A percentile compares a stretch with the other conserved stretches of the same genome.
Conservation (phyloP, 2,888 invertebrate species). For the Scrobipalpa costella region DNA sequence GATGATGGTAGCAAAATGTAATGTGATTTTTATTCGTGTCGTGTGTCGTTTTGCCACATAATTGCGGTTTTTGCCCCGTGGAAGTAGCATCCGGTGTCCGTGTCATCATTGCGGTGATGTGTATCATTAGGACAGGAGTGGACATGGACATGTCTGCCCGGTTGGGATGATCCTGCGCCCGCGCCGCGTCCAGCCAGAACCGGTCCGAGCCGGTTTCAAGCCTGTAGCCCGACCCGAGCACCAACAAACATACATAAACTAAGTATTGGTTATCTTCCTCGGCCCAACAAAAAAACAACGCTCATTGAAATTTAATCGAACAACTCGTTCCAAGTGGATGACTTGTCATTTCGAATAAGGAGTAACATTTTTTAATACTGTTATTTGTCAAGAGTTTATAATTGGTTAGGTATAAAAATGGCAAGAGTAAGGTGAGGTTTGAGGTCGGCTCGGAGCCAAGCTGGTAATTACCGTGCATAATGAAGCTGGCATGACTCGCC, state of each 20-base stretch:
- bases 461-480: slow-evolving; percentile 1
- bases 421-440: slow-evolving; percentile 8
- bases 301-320: slow-evolving; percentile 8
- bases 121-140: slow-evolving; percentile 4
- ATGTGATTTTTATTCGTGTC: not conserved
- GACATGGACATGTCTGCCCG: no score
- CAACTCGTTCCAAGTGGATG: slow-evolving; percentile 8
- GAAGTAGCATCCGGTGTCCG: slow-evolving; percentile 10
- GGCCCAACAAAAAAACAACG: not conserved
- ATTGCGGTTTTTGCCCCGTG: slow-evolving; percentile 1
- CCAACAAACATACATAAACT: slow-evolving; percentile 6
- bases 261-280: slow-evolving; percentile 5
- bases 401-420: slow-evolving; percentile 1
- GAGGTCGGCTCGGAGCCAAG: slow-evolving; percentile 6
- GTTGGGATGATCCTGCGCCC: not conserved
- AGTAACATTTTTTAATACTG: not conserved
- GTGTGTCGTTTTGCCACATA: not conserved
- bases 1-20: not conserved
- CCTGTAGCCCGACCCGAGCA: not conserved
- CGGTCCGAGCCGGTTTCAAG: slow-evolving; percentile 9
- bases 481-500: not conserved
- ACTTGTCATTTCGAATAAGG: slow-evolving; percentile 7
- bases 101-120: not conserved
- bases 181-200: not conserved
- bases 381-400: slow-evolving; percentile 5